Percentiles rank a stretch among this genome's conserved stretches.
Evolutionary conservation across 2,888 invertebrate genomes (phyloP).

Genomic region (Strigamia crassipes): DNA sequence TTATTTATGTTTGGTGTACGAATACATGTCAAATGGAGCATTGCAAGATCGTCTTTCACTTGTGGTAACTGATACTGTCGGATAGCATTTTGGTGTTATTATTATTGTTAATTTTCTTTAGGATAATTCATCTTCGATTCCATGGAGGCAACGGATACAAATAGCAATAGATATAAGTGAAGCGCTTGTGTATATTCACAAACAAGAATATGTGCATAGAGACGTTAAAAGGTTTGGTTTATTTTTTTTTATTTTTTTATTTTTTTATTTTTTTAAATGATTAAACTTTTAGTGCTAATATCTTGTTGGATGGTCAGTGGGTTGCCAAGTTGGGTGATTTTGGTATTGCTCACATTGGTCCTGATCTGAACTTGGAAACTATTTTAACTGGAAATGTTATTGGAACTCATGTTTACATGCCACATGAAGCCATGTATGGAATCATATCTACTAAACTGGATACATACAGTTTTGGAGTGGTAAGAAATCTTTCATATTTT

Average conservation of each 20-base stretch:
- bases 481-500: slow-evolving; percentile 51
- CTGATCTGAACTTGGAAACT: slow-evolving; percentile 57
- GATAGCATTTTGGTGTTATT: too few relatives aligned
- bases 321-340: slow-evolving; percentile 78
- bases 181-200: slow-evolving; percentile 72
- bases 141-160: slow-evolving; percentile 66
- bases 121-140: slow-evolving; percentile 53
- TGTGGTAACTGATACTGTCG: neutral
- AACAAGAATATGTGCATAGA: slow-evolving; percentile 69
- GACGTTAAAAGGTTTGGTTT: slow-evolving; percentile 69
- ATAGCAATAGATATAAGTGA: slow-evolving; percentile 71
- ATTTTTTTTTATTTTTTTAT: neutral
- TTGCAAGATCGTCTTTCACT: slow-evolving; percentile 69
- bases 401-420: slow-evolving; percentile 76
- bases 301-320: slow-evolving; percentile 70
- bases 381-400: slow-evolving; percentile 63
- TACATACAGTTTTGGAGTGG: slow-evolving; percentile 77
- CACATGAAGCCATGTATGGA: slow-evolving; percentile 71
- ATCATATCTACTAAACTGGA: slow-evolving; percentile 76
- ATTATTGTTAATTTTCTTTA: neutral
- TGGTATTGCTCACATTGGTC: slow-evolving; percentile 68
- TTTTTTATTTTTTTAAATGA: neutral
- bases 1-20: slow-evolving; percentile 73
- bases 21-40: slow-evolving; percentile 76
- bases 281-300: slow-evolving; percentile 65